Conservation (phyloP, 2,113 vertebrate genomes). For the Lepus americanus region DNA sequence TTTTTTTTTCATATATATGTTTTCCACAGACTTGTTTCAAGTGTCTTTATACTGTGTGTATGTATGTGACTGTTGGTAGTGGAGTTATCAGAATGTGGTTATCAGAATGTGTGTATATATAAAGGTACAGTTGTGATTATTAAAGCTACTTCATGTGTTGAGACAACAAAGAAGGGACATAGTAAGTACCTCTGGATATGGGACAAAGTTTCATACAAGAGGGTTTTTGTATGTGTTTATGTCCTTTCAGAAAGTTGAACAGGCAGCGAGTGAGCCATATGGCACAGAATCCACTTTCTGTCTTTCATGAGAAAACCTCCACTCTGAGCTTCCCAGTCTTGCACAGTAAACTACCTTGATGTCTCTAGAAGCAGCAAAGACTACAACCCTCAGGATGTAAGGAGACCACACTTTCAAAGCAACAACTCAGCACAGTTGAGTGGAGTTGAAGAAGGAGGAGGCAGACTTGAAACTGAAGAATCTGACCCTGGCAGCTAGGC, state of each 20-base stretch:
- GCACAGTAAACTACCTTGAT: background rate
- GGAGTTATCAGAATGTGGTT: background rate
- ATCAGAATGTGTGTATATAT: background rate
- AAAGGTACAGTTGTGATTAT: background rate
- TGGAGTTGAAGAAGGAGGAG: background rate
- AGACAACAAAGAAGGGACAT: background rate
- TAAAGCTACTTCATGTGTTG: background rate
- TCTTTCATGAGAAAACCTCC: background rate
- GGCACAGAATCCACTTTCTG: background rate
- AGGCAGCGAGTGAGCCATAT: background rate
- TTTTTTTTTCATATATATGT: too few species aligned
- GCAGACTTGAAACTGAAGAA: background rate
- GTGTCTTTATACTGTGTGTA: background rate
- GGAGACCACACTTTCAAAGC: background rate
- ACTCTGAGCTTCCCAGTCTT: background rate
- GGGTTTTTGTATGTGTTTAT: background rate
- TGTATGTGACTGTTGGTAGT: background rate
- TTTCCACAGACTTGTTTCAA: too few species aligned
- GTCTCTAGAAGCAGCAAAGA: background rate
- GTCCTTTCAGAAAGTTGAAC: background rate
- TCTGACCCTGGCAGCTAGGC: background rate
- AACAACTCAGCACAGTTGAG: background rate
- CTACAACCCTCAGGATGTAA: background rate
- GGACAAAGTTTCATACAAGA: background rate
- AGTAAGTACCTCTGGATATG: background rate